Conservation (phyloP, 2,797 vertebrate genomes). For the Gobionotothen gibberifrons region DNA sequence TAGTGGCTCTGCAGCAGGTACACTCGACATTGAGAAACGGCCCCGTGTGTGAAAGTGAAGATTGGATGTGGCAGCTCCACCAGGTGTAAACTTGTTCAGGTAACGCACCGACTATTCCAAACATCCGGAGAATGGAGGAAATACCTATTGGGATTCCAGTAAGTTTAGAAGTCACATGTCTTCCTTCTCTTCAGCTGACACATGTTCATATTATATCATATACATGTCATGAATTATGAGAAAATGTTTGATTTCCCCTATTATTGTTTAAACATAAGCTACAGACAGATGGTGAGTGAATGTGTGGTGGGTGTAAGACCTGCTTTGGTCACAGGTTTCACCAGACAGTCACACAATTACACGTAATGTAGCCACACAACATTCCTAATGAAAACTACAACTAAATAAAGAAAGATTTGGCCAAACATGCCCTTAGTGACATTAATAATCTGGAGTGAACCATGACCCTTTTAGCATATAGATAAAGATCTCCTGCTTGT, state of each 20-base stretch:
- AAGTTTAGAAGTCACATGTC: constrained; percentile 9
- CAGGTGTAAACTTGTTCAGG: constrained; percentile 65
- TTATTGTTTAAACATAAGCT: background rate
- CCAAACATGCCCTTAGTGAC: background rate
- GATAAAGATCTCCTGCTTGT: background rate
- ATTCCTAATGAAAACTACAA: constrained; percentile 12
- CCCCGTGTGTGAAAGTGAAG: constrained; percentile 22
- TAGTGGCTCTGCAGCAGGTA: too few species aligned
- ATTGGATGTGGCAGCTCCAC: constrained; percentile 16
- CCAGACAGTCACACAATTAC: constrained; percentile 12
- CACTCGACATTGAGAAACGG: too few species aligned
- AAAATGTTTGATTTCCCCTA: background rate
- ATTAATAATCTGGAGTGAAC: background rate
- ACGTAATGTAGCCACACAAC: constrained; percentile 16
- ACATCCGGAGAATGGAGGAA: constrained; percentile 66
- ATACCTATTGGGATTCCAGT: constrained; percentile 38
- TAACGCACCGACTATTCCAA: constrained; percentile 53
- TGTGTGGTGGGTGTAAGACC: constrained; percentile 6
- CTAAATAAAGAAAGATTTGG: background rate
- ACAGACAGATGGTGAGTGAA: constrained; percentile 5
- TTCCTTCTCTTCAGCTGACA: constrained; percentile 10
- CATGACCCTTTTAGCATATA: background rate
- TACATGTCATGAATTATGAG: background rate
- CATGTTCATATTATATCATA: background rate
- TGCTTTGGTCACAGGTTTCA: constrained; percentile 22